These are phyloP conservation scores for Tetramorium parvispinum DNA, from an alignment of 1,140 invertebrate species.

Conservation along the genomic window DNA sequence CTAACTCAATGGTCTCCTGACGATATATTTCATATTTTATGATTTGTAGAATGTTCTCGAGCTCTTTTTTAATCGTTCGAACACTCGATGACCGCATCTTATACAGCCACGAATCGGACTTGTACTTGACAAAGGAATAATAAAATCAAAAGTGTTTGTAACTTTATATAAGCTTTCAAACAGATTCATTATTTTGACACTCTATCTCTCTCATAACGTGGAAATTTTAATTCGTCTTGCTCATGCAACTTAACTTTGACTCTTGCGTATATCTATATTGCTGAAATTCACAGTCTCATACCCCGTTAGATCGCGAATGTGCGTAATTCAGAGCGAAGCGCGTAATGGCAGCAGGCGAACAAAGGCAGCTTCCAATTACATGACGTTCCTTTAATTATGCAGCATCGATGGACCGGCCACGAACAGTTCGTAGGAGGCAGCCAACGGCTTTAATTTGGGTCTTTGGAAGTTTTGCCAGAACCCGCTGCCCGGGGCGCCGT, in stretches of 20 bases:
- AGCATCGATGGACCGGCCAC: conserved; percentile 73
- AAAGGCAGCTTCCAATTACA: conserved; percentile 79
- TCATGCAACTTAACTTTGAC: not conserved
- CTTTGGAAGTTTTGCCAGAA: conserved; percentile 77
- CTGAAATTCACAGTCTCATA: not conserved
- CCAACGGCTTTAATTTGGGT: conserved; percentile 81
- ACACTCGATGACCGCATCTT: conserved; percentile 46
- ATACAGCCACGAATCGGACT: conserved; percentile 6
- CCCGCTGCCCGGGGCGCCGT: conserved; percentile 79
- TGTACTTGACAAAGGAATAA: conserved; percentile 42
- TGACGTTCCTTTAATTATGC: conserved; percentile 83
- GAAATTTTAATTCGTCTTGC: not conserved
- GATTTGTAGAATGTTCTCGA: conserved; percentile 77
- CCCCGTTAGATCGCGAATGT: not conserved
- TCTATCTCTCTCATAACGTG: not conserved
- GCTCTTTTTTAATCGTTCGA: conserved; percentile 59
- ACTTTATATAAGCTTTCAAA: not conserved
- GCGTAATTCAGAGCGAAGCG: conserved; percentile 13
- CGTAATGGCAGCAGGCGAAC: conserved; percentile 51
- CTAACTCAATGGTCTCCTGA: conserved; percentile 57
- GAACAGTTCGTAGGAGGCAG: conserved; percentile 78
- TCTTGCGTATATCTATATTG: not conserved
- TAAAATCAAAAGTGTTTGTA: conserved; percentile 31
- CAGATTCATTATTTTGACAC: not conserved
- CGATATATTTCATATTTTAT: conserved; percentile 79